A percentile compares a stretch with the other conserved stretches of the same genome.
Evolutionary conservation across 2,888 invertebrate genomes (phyloP).

Genomic region (Aspidapion aeneum): DNA sequence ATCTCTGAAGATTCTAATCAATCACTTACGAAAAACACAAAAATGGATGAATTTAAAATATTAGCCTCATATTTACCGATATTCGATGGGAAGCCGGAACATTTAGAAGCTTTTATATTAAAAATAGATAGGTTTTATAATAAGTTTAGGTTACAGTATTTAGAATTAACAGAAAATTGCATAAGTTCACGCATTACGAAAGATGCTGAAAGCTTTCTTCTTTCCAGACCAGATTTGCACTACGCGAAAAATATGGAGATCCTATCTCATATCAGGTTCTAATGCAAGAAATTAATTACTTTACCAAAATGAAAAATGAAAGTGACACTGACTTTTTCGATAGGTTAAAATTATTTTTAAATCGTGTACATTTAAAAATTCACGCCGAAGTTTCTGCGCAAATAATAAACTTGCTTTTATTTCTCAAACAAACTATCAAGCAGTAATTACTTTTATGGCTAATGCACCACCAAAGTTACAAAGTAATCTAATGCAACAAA

Average conservation of each 20-base stretch:
- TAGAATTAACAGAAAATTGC: not conserved
- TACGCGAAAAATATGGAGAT: not conserved
- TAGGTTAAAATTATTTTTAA: not conserved
- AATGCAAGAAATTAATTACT: not conserved
- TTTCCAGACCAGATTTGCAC: not conserved
- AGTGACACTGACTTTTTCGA: not conserved
- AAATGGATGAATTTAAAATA: not conserved
- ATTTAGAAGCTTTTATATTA: not conserved
- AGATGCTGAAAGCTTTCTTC: not conserved
- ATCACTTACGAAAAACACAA: not conserved
- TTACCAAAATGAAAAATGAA: not conserved
- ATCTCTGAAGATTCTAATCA: too few species aligned
- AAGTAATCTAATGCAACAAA: not conserved
- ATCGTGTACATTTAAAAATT: too few species aligned
- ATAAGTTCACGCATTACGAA: not conserved
- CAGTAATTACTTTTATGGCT: not conserved
- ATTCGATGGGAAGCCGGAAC: not conserved
- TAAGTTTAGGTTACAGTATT: not conserved
- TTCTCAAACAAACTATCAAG: not conserved
- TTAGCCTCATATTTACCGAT: not conserved
- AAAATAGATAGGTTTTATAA: not conserved
- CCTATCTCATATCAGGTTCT: not conserved
- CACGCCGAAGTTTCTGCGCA: not conserved
- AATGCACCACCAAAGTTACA: not conserved
- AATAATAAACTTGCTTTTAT: not conserved